Base-by-base conservation (phyloP, 2,797 vertebrate species). In the Crocodylus rhombifer region DNA sequence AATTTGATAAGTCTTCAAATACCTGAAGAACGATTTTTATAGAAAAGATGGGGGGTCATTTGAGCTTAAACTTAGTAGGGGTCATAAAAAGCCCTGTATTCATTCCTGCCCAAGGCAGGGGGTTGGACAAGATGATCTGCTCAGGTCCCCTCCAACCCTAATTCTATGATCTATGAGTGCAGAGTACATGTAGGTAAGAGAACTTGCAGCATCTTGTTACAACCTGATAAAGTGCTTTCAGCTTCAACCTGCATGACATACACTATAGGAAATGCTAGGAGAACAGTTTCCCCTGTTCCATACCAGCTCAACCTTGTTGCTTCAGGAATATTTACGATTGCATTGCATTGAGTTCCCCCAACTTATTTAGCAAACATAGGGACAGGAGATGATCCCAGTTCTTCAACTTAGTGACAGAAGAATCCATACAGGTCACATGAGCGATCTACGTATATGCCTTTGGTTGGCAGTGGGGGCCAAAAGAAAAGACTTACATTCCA, bases 141-240 rank as follows among this genome's bases (percentile, higher is more conserved):
- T 36, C 33, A 36, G 33, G 33, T 36, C 33, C 33, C 33, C 33
- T 36, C 33, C 33, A 36, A 36, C 33, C 33, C 33, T 36, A 36
- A 36, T 36, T 36, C 33, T 36, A 36, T 36, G 33, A 36, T 23
- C 56, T 56, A 10, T 36, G 13, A 42, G 51, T 25, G 14, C 71
- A 73, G 21, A 18, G 6, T 80, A n/a, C 0, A 0, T 5, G 15
- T 26, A 20, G 4, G 33, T 3, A 20, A 55, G 23, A 51, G 80
- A 58, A 36, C 67, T 30, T 11, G n/a, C 14, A 63, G 28, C 9
- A 65, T 15, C 23, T n/a, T 25, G 28, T 55, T 21, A 13, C 28
- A 60, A 73, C 36, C 42, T 69, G 64, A 64, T 75, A 15, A 84
- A 13, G 51, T 51, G 67, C 30, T 17, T 21, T 75, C 57, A 58